These are phyloP conservation scores for Eurytoma californica DNA, from an alignment of 2,888 invertebrate species.

Conservation along the genomic window DNA sequence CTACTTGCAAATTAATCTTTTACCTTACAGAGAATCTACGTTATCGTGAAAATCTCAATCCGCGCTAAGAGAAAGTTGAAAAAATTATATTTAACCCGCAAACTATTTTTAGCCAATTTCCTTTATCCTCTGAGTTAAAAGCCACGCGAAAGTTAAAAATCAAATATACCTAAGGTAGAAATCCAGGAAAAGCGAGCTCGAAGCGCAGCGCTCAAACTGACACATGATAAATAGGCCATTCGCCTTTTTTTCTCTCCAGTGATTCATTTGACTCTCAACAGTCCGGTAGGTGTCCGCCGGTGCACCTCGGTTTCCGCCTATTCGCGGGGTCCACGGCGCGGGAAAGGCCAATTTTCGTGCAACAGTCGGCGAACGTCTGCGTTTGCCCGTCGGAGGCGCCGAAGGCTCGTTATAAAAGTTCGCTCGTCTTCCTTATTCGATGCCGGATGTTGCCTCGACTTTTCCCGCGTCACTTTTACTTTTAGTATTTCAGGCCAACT, in stretches of 20 bases:
- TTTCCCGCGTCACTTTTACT: constrained; percentile 40
- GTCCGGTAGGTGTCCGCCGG: background rate
- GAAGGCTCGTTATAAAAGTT: constrained; percentile 15
- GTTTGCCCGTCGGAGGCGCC: constrained; percentile 11
- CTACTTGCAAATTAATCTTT: too few relatives aligned
- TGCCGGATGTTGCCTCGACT: constrained; percentile 39
- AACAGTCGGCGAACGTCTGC: constrained; percentile 25
- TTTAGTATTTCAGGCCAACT: constrained; percentile 10
- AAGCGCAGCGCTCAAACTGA: background rate
- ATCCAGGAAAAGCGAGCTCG: too few relatives aligned
- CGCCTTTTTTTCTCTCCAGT: background rate
- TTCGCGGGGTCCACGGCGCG: background rate
- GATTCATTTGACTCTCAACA: background rate
- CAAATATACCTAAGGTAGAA: too few relatives aligned
- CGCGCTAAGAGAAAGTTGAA: too few relatives aligned
- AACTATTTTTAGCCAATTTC: too few relatives aligned
- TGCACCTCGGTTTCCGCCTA: background rate
- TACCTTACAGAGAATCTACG: too few relatives aligned
- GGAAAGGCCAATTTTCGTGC: constrained; percentile 2
- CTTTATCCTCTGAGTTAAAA: too few relatives aligned
- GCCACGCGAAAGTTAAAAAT: too few relatives aligned
- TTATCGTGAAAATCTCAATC: too few relatives aligned
- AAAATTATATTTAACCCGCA: too few relatives aligned
- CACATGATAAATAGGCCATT: background rate
- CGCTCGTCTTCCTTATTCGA: constrained; percentile 17